Evolutionary conservation across 2,797 vertebrate genomes (phyloP).

Genomic region (Danio albolineatus): DNA sequence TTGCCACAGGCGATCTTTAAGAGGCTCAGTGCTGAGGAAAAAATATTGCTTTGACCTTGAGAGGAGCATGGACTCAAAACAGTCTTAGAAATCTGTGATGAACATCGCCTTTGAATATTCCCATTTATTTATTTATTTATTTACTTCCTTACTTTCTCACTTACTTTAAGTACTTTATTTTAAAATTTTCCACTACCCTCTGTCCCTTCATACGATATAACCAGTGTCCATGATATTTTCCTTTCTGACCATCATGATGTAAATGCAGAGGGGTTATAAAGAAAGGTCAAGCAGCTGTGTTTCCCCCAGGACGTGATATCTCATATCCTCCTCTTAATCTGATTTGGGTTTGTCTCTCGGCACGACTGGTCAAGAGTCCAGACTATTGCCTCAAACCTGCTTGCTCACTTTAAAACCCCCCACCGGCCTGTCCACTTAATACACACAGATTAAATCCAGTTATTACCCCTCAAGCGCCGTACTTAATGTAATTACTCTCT

Average conservation of each 20-base stretch:
- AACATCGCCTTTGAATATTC: background rate
- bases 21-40: background rate
- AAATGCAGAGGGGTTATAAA: constrained; percentile 33
- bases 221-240: background rate
- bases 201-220: background rate
- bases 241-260: constrained; percentile 27
- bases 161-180: no score
- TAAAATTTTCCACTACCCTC: background rate
- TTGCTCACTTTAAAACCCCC: constrained; percentile 8
- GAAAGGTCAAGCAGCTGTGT: constrained; percentile 36
- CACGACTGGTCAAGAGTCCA: constrained; percentile 29
- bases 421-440: constrained; percentile 1
- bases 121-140: background rate
- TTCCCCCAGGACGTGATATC: constrained; percentile 16
- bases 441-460: constrained; percentile 19
- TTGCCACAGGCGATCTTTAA: background rate
- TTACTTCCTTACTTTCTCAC: no score
- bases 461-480: constrained; percentile 55
- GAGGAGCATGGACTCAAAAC: background rate
- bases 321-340: constrained; percentile 45
- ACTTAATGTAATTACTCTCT: constrained; percentile 75
- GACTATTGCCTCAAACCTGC: constrained; percentile 28
- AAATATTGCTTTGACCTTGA: constrained; percentile 16
- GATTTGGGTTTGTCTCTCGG: constrained; percentile 33
- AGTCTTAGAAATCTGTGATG: background rate